phyloP scores from a whole-genome alignment of 1,140 invertebrate species.

The Drosophila simulans region DNA sequence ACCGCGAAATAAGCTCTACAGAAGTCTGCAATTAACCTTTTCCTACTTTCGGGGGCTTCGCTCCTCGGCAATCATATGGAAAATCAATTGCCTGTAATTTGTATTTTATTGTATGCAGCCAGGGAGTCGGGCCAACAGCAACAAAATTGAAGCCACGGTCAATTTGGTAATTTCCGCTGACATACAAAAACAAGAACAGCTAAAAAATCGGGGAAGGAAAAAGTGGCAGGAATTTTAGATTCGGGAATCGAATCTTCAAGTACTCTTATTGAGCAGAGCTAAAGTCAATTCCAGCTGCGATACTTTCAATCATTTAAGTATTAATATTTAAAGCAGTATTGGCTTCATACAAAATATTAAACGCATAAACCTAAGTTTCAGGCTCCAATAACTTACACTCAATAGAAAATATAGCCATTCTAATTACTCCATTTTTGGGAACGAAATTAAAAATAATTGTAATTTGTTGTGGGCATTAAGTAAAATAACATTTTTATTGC shows the following conservation, averaged over 20 bases:
- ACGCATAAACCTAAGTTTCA: too few species aligned
- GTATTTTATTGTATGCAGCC: constrained; percentile 71
- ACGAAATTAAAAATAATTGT: too few species aligned
- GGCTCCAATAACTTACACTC: too few species aligned
- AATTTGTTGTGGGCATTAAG: too few species aligned
- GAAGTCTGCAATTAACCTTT: constrained; percentile 66
- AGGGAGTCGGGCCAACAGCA: constrained; percentile 6
- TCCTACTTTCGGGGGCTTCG: constrained; percentile 51
- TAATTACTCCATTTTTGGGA: too few species aligned
- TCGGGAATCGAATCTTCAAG: not conserved
- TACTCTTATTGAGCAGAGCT: not conserved
- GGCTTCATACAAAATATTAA: too few species aligned
- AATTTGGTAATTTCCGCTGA: constrained; percentile 77
- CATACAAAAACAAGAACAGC: constrained; percentile 53
- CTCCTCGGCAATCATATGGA: constrained; percentile 66
- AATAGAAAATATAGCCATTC: too few species aligned
- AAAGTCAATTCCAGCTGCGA: not conserved
- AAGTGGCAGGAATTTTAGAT: not conserved
- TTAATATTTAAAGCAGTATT: too few species aligned
- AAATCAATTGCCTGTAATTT: constrained; percentile 84
- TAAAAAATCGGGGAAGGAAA: constrained; percentile 11
- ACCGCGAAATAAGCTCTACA: not conserved
- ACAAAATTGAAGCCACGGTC: constrained; percentile 79
- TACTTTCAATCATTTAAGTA: too few species aligned
- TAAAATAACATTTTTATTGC: too few species aligned